These are phyloP conservation scores for Diachrysia chrysitis DNA, from an alignment of 2,888 invertebrate species.

Conservation along the genomic window DNA sequence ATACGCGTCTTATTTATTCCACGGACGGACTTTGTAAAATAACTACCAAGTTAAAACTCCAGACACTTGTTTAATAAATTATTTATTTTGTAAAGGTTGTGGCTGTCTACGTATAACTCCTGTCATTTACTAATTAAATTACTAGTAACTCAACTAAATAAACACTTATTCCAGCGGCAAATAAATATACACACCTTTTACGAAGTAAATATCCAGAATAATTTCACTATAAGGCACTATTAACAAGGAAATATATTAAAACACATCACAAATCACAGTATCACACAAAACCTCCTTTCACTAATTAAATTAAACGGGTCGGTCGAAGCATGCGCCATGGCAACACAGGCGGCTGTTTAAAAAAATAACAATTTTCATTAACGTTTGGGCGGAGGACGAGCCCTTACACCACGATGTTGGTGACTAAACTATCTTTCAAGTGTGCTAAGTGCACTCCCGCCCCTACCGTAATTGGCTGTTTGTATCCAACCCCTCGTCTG, in stretches of 20 bases:
- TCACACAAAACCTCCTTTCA: constrained; percentile 75
- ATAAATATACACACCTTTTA: constrained; percentile 66
- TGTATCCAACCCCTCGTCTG: constrained; percentile 86
- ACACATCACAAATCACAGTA: constrained; percentile 82
- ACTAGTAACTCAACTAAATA: constrained; percentile 15
- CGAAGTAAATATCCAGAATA: constrained; percentile 63
- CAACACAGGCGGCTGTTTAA: constrained; percentile 65
- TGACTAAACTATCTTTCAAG: constrained; percentile 86
- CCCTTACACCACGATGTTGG: constrained; percentile 78
- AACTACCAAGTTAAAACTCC: not conserved
- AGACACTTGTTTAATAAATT: constrained; percentile 9
- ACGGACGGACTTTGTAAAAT: not conserved
- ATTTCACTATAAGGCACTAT: constrained; percentile 64
- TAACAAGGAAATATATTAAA: constrained; percentile 63
- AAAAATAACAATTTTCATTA: constrained; percentile 57
- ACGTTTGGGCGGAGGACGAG: constrained; percentile 70
- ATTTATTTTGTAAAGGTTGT: constrained; percentile 30
- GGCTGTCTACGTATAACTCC: constrained; percentile 31
- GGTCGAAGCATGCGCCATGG: constrained; percentile 79
- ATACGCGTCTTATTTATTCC: not conserved
- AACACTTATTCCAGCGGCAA: not conserved
- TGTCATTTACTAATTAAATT: constrained; percentile 57
- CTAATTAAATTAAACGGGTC: constrained; percentile 86
- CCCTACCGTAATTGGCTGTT: constrained; percentile 88
- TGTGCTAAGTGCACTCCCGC: constrained; percentile 83